Base-by-base conservation (phyloP, 2,888 invertebrate species). In the Cabera pusaria region DNA sequence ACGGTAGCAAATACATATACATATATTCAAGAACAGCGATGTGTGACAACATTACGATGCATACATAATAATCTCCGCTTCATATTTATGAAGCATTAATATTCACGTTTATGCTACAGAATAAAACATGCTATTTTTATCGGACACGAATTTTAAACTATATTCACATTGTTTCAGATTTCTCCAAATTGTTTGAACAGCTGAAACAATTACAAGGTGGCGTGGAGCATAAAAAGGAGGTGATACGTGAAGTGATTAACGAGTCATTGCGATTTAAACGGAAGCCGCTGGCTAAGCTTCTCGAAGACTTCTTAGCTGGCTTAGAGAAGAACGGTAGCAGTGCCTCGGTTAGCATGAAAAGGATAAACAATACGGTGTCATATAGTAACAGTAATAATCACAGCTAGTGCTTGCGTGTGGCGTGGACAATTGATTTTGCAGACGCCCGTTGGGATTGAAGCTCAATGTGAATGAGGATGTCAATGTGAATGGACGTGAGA, bases 231-330 rank as follows among this genome's bases (percentile, higher is more conserved):
- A 92, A 93, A 78, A 91, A 93, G 52, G 91, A 91, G 61, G 91
- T 94, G 75, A 86, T 95, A 46, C 91, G 92, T 55, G 92, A 94
- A 63, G 91, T 94, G 49, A 93, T 95, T 56, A 91, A 92, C 57
- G 95, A 96, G 85, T 93, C 94, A 24, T 82, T 94, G 57, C 89
- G 95, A 59, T 96, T 95, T 77, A 96, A 95, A 73, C 90, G 95
- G 56, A 93, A 93, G 69, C 90, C 91, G 53, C 85, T 95, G 49
- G 94, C 93, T 14, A 90, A 91, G 61, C 72, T 93, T 41, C 83
- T 95, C 44, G 93, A 94, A 73, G 93, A 94, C 64, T 92, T 92
- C 69, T 68, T 91, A 55, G 80, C 79, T 44, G 86, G 87, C 42
- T 68, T 90, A 48, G 90, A 90, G 60, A 86, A 72, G 59, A 90